Evolutionary conservation across 2,888 invertebrate species (phyloP).

Genomic region (Ennomos erosarius): DNA sequence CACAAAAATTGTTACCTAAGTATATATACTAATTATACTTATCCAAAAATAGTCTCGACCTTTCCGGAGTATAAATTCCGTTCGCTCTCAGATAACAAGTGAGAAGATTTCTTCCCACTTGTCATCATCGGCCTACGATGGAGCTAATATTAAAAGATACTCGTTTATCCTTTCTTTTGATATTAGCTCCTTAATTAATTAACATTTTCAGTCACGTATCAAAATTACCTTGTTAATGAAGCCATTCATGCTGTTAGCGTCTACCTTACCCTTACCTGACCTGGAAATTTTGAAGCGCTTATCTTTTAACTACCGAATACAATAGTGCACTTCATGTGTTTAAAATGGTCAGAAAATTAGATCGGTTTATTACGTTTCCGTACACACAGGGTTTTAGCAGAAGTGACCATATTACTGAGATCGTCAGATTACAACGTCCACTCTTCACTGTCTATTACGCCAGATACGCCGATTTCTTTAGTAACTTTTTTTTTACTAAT

Average conservation of each 20-base stretch:
- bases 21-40: too few relatives aligned
- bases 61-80: conserved; percentile 5
- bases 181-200: conserved; percentile 50
- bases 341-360: conserved; percentile 18
- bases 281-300: conserved; percentile 3
- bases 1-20: too few relatives aligned
- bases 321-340: conserved; percentile 38
- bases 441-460: too few relatives aligned
- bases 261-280: conserved; percentile 44
- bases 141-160: too few relatives aligned
- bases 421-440: too few relatives aligned
- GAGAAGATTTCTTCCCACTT: too few relatives aligned
- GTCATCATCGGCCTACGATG: too few relatives aligned
- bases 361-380: too few relatives aligned
- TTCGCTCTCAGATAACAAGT: background rate
- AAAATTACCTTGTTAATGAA: conserved; percentile 67
- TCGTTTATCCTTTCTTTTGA: conserved; percentile 11
- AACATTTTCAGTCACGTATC: conserved; percentile 66
- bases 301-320: conserved; percentile 39
- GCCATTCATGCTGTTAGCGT: conserved; percentile 67
- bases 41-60: conserved; percentile 14
- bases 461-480: too few relatives aligned
- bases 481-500: too few relatives aligned
- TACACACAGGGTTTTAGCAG: too few relatives aligned
- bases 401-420: too few relatives aligned